Percentiles rank a stretch among this genome's conserved stretches.
Evolutionary conservation across 2,797 vertebrate species (phyloP).

Genomic region (Paguma larvata): DNA sequence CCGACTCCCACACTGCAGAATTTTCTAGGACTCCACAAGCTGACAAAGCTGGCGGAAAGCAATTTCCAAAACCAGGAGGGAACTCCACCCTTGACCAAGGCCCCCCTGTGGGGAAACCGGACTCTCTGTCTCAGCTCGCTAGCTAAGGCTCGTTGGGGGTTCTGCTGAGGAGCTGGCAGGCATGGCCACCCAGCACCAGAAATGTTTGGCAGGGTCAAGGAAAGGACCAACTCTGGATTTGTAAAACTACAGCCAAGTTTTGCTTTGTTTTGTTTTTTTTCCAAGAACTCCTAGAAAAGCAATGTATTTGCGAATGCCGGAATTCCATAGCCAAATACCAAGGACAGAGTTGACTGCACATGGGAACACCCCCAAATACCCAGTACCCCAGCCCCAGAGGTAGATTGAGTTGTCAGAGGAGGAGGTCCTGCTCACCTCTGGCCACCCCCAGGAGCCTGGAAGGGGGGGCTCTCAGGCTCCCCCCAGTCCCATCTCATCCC

Average conservation of each 20-base stretch:
- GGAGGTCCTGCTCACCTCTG: not conserved
- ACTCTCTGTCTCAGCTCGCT: not conserved
- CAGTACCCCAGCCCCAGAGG: not conserved
- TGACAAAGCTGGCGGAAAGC: not conserved
- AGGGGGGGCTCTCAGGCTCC: not conserved
- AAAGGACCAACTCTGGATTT: not conserved
- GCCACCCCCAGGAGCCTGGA: not conserved
- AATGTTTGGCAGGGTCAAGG: not conserved
- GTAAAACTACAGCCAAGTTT: not conserved
- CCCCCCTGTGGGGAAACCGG: not conserved
- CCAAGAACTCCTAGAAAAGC: not conserved
- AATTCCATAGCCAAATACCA: slow-evolving; percentile 17
- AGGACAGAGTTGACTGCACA: not conserved
- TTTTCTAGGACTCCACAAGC: slow-evolving; percentile 33
- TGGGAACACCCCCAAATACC: not conserved
- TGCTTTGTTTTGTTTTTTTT: not conserved
- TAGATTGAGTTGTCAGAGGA: not conserved
- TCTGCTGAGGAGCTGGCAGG: not conserved
- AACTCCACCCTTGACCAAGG: not conserved
- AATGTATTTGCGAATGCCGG: not conserved
- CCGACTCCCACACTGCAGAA: not conserved
- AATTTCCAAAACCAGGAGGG: slow-evolving; percentile 19
- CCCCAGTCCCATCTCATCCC: not conserved
- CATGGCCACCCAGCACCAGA: not conserved
- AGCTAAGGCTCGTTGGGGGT: not conserved